These are phyloP conservation scores for Ochlodes sylvanus DNA, from an alignment of 2,888 invertebrate genomes.

Conservation along the genomic window DNA sequence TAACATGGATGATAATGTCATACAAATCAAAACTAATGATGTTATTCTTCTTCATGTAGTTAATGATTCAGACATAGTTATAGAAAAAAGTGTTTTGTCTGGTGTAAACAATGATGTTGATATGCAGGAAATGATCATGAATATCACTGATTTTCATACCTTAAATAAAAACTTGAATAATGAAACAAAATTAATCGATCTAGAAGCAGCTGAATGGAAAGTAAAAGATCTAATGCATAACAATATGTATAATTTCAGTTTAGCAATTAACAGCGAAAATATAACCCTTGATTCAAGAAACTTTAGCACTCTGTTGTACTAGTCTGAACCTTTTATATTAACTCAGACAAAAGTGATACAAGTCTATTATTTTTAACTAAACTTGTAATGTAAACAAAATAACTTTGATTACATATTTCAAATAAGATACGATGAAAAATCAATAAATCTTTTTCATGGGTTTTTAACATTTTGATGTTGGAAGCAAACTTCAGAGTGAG, in stretches of 20 bases:
- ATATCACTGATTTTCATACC: neutral
- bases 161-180: constrained; percentile 3
- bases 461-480: too few relatives aligned
- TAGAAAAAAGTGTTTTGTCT: neutral
- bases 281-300: neutral
- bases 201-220: neutral
- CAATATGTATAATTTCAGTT: constrained; percentile 12
- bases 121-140: neutral
- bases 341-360: too few relatives aligned
- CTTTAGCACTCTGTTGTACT: neutral
- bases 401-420: too few relatives aligned
- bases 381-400: too few relatives aligned
- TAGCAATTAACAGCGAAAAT: neutral
- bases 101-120: neutral
- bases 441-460: too few relatives aligned
- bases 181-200: neutral
- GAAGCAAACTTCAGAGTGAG: too few relatives aligned
- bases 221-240: neutral
- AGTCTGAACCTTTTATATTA: neutral
- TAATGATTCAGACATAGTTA: constrained; percentile 17
- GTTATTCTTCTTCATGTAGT: constrained; percentile 37
- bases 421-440: too few relatives aligned
- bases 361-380: too few relatives aligned
- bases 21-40: constrained; percentile 36
- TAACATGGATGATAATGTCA: constrained; percentile 10